Evolutionary conservation across 2,888 invertebrate species (phyloP), one percentile per base, ranked within the genome.

Genomic region (Pegoplata infirma): DNA sequence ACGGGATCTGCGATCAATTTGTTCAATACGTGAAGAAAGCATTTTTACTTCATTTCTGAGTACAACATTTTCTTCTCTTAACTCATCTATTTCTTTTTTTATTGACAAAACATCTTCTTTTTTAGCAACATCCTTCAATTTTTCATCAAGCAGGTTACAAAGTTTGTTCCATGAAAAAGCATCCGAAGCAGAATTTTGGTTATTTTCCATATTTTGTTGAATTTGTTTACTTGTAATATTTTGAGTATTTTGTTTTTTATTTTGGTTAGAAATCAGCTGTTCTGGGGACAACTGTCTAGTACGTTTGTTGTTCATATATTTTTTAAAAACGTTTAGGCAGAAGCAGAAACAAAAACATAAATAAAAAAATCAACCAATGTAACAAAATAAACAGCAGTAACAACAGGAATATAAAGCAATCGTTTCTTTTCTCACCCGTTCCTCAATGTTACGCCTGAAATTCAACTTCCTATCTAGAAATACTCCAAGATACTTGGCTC

Each of bases 1-100:
- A 28, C 44, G 53, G n/a, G 58, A 71, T 17, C 47, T 47, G 19
- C 47, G 47, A 19, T 47, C 47, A 19, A 47, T 47, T 47, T 47
- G 47, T 19, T 47, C 47, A 47, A 47, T 47, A 19, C 47, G 47
- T 49, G 49, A 23, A 23, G 23, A 49, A 49, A 47, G 23, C 23
- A 49, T 23, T 49, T 49, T 49, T 23, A 49, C 23, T 23, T 23
- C 49, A 47, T 32, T 32, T 32, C 32, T 32, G 10, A 32, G 5
- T 32, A 32, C 32, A 32, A 32, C 5, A 32, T 32, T 32, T 32
- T 32, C 5, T 2, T 32, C 32, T 32, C 32, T 32, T 32, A 10
- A 32, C 8, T 32, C 32, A 32, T 32, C 32, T 10, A 32, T 32
- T 32, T 32, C 32, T 32, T 32, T 32, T 32, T 32, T 32, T 32